Evolutionary conservation across 2,113 vertebrate species (phyloP).

Genomic region (Nestor notabilis): DNA sequence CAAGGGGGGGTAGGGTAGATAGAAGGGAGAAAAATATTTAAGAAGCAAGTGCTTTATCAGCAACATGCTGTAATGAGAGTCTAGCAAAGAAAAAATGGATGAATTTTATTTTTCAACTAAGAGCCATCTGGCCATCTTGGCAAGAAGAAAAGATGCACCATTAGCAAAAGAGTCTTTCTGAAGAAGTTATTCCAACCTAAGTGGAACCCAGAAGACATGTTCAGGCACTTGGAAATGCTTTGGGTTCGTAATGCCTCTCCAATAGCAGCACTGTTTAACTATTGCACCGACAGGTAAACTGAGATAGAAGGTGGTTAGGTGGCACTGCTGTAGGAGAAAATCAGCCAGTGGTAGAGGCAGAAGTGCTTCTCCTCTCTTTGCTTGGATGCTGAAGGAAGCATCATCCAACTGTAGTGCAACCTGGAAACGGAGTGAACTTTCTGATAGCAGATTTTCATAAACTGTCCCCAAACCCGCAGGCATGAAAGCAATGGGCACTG

Average conservation of each 20-base stretch:
- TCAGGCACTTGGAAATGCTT: background rate
- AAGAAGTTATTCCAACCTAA: background rate
- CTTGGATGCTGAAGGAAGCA: background rate
- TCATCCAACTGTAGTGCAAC: background rate
- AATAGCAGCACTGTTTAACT: background rate
- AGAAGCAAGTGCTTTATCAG: conserved; percentile 27
- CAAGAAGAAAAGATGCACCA: background rate
- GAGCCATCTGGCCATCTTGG: conserved; percentile 58
- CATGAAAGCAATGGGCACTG: background rate
- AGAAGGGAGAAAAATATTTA: conserved; percentile 43
- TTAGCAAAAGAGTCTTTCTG: conserved; percentile 8
- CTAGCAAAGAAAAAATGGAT: background rate
- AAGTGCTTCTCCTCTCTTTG: background rate
- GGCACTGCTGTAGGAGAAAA: background rate
- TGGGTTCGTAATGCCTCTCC: background rate
- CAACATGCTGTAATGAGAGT: background rate
- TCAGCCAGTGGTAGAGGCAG: background rate
- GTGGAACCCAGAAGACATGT: background rate
- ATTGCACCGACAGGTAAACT: background rate
- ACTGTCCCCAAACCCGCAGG: background rate
- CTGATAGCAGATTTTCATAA: background rate
- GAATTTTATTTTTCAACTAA: conserved; percentile 7
- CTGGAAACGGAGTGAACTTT: background rate
- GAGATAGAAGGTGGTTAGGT: background rate
- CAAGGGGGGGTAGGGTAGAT: conserved; percentile 14